Evolutionary conservation across 2,113 vertebrate species (phyloP).

Genomic region (Patagioenas fasciata): DNA sequence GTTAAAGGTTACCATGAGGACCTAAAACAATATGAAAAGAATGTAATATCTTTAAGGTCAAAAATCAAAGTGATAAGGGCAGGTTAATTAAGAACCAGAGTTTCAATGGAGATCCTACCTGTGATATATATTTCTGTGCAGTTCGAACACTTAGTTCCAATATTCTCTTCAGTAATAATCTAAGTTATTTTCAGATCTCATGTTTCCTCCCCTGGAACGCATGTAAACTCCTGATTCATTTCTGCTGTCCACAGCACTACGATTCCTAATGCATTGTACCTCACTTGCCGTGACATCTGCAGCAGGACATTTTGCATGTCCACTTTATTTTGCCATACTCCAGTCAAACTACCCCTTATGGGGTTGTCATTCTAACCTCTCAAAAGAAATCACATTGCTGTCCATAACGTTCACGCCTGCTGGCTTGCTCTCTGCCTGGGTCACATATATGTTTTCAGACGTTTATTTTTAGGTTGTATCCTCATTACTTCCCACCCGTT

Average conservation of each 20-base stretch:
- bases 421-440: background rate
- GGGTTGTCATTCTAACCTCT: background rate
- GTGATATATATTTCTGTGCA: background rate
- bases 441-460: background rate
- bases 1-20: background rate
- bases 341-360: background rate
- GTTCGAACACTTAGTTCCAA: background rate
- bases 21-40: background rate
- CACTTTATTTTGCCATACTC: background rate
- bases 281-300: background rate
- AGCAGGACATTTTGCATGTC: background rate
- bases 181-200: background rate
- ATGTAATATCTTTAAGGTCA: background rate
- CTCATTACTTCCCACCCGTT: conserved; percentile 3
- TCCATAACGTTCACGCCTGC: background rate
- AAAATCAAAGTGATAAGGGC: background rate
- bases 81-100: background rate
- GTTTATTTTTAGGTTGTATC: conserved; percentile 25
- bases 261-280: background rate
- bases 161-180: background rate
- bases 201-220: background rate
- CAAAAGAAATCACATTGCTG: conserved; percentile 8
- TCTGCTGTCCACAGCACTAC: background rate
- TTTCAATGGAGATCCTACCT: background rate
- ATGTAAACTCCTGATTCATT: background rate